These are phyloP conservation scores for Aphelocoma californica DNA, from an alignment of 2,797 vertebrate species.

Conservation along the genomic window DNA sequence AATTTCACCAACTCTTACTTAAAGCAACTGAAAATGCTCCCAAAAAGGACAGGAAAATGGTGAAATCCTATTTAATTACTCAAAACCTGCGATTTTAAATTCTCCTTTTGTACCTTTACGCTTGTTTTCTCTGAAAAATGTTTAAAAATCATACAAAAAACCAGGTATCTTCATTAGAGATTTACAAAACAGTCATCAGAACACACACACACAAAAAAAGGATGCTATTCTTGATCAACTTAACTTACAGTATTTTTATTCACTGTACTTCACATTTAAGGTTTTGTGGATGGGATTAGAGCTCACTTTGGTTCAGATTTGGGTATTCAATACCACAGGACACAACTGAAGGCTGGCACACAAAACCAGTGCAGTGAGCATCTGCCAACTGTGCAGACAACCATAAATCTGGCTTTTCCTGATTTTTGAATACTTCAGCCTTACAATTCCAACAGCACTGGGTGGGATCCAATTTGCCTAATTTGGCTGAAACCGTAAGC, in stretches of 20 bases:
- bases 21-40: background rate
- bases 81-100: accelerated
- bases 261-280: background rate
- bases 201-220: background rate
- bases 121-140: background rate
- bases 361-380: background rate
- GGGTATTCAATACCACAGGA: background rate
- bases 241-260: background rate
- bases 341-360: background rate
- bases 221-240: background rate
- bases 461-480: background rate
- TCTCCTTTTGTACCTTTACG: background rate
- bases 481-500: background rate
- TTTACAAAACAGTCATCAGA: background rate
- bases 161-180: background rate
- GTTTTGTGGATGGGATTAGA: background rate
- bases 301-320: background rate
- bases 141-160: background rate
- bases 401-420: background rate
- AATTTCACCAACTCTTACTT: background rate
- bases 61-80: background rate
- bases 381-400: background rate
- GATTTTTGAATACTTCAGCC: background rate
- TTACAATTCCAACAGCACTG: background rate
- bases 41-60: background rate